Conservation (phyloP, 2,113 vertebrate genomes). For the Anser cygnoides region DNA sequence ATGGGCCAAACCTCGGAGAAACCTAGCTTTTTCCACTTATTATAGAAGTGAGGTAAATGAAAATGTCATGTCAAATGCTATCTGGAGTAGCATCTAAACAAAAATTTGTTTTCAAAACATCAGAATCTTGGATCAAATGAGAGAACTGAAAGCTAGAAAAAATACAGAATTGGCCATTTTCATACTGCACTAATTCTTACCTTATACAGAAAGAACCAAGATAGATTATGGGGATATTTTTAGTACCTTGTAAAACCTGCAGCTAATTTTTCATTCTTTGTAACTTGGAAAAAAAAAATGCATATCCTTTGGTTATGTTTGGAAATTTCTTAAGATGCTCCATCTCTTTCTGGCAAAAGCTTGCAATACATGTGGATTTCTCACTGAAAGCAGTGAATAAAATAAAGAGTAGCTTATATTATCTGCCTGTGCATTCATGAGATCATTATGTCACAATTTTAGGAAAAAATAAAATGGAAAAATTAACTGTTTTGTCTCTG, state of each 20-base stretch:
- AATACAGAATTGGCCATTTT: neutral
- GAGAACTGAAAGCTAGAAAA: neutral
- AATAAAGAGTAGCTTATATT: neutral
- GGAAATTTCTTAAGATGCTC: neutral
- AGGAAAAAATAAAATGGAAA: neutral
- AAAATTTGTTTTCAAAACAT: neutral
- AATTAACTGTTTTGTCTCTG: neutral
- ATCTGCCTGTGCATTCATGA: neutral
- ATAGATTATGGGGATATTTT: neutral
- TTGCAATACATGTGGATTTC: neutral
- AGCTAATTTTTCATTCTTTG: neutral
- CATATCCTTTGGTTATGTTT: neutral
- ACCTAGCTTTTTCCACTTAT: neutral
- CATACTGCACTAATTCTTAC: neutral
- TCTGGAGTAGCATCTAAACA: neutral
- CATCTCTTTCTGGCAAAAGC: neutral
- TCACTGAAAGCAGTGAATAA: neutral
- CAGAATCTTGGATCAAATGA: neutral
- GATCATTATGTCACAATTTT: neutral
- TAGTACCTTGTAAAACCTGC: neutral
- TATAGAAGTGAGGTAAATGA: neutral
- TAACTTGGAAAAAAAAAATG: neutral
- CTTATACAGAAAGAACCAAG: neutral
- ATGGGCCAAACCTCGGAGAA: neutral
- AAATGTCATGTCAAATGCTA: neutral